phyloP scores from a whole-genome alignment of 2,113 vertebrate genomes.

The Todiramphus chloris region DNA sequence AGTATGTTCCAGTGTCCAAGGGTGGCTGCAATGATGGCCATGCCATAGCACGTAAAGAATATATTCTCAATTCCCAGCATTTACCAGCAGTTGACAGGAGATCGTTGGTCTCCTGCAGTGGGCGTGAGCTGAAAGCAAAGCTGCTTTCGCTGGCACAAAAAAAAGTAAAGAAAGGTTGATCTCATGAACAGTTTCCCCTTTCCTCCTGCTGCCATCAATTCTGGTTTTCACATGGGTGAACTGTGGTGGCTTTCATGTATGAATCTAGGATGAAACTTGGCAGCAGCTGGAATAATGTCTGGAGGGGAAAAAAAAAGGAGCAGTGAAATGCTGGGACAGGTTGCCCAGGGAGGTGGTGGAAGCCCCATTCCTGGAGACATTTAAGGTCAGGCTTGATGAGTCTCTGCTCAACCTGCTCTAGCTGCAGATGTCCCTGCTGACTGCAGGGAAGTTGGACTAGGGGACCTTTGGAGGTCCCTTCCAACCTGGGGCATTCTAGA shows the following conservation, averaged over 20 bases:
- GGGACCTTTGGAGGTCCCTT: too few species aligned
- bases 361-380: too few species aligned
- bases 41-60: not conserved
- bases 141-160: not conserved
- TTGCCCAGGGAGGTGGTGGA: too few species aligned
- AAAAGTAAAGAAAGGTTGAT: not conserved
- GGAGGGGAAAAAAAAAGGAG: not conserved
- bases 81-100: not conserved
- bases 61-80: not conserved
- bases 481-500: too few species aligned
- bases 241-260: not conserved
- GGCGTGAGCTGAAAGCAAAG: not conserved
- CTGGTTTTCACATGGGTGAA: not conserved
- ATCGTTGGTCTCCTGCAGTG: not conserved
- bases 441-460: too few species aligned
- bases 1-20: too few species aligned
- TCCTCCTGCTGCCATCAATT: not conserved
- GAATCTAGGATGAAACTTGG: not conserved
- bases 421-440: too few species aligned
- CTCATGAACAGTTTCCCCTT: not conserved
- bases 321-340: too few species aligned
- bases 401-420: too few species aligned
- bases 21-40: not conserved
- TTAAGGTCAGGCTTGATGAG: too few species aligned
- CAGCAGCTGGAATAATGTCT: not conserved